Conservation (phyloP, 2,113 vertebrate species). For the Abramis brama region DNA sequence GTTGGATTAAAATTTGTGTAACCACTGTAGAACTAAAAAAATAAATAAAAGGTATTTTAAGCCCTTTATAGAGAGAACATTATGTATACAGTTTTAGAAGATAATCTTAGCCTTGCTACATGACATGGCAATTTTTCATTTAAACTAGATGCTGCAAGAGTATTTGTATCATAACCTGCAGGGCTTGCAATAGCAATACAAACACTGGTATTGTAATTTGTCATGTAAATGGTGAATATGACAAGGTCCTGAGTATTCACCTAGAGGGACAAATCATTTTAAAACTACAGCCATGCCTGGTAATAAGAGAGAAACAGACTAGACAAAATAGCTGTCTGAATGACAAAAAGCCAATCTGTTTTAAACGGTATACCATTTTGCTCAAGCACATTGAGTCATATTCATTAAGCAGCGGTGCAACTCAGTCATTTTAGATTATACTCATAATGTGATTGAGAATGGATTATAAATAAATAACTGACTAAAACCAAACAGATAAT, state of each 20-base stretch:
- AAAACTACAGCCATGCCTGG: conserved; percentile 37
- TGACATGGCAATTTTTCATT: conserved; percentile 58
- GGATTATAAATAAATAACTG: conserved; percentile 26
- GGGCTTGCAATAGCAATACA: conserved; percentile 53
- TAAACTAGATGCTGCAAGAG: conserved; percentile 32
- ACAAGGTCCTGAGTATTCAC: conserved; percentile 63
- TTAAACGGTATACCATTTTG: conserved; percentile 57
- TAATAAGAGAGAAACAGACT: conserved; percentile 50
- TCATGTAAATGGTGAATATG: conserved; percentile 62
- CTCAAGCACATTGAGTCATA: conserved; percentile 53
- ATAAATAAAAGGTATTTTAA: conserved; percentile 14
- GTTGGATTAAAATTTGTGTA: background rate
- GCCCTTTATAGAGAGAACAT: conserved; percentile 14
- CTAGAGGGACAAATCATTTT: conserved; percentile 53
- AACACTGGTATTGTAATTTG: conserved; percentile 49
- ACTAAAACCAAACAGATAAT: conserved; percentile 2
- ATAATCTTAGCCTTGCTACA: conserved; percentile 59
- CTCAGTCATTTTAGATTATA: conserved; percentile 48
- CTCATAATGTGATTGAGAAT: conserved; percentile 26
- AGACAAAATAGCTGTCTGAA: conserved; percentile 62
- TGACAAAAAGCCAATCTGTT: conserved; percentile 60
- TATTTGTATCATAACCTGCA: conserved; percentile 50
- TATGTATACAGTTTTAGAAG: conserved; percentile 31
- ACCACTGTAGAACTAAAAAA: background rate
- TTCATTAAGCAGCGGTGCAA: conserved; percentile 55